phyloP scores from a whole-genome alignment of 2,888 invertebrate genomes.

The Azorinus chamasolen region DNA sequence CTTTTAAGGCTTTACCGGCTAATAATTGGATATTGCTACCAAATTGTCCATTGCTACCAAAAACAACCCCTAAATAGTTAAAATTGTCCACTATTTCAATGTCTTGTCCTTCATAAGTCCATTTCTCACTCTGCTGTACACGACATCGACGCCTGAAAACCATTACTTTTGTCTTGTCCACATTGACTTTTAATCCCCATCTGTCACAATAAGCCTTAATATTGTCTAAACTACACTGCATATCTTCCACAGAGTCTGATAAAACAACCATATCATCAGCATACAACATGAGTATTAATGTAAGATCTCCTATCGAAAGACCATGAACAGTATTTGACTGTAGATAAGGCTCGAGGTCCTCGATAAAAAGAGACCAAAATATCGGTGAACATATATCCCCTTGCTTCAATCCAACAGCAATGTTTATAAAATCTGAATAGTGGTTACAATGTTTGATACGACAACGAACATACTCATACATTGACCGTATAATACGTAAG shows the following conservation, averaged over 20 bases:
- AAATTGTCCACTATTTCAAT: slow-evolving; percentile 10
- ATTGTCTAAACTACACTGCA: slow-evolving; percentile 15
- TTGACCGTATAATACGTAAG: slow-evolving; percentile 5
- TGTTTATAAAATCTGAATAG: slow-evolving; percentile 19
- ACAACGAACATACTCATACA: slow-evolving; percentile 18
- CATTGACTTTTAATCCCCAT: slow-evolving; percentile 27
- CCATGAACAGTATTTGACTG: neutral
- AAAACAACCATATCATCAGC: slow-evolving; percentile 32
- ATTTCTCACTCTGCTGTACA: slow-evolving; percentile 3
- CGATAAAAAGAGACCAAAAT: slow-evolving; percentile 23
- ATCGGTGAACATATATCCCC: too few relatives aligned
- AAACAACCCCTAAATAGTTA: slow-evolving; percentile 11
- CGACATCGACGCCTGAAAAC: slow-evolving; percentile 24
- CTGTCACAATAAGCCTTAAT: slow-evolving; percentile 25
- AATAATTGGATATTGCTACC: neutral
- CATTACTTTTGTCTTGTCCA: slow-evolving; percentile 18
- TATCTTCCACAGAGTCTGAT: slow-evolving; percentile 8
- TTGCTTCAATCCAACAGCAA: slow-evolving; percentile 24
- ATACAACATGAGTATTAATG: slow-evolving; percentile 11
- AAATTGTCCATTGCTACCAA: neutral
- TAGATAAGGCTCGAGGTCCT: slow-evolving; percentile 24
- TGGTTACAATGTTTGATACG: slow-evolving; percentile 17
- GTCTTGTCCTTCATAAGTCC: neutral
- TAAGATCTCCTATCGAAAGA: slow-evolving; percentile 5
- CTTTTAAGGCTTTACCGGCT: slow-evolving; percentile 9